phyloP scores from a whole-genome alignment of 1,140 invertebrate genomes.

The Leucophenga varia region DNA sequence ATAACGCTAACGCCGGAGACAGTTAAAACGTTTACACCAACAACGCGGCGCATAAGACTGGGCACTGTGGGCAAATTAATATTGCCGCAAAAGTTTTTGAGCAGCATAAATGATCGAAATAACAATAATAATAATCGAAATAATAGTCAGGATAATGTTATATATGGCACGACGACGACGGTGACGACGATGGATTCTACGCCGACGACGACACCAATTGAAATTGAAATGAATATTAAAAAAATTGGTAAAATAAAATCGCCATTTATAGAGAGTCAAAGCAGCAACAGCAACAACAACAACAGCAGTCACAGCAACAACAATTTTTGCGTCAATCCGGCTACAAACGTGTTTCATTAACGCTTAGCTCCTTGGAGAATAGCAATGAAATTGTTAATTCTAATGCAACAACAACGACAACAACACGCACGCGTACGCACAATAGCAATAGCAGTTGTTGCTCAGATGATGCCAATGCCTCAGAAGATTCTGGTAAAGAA shows the following conservation, averaged over 20 bases:
- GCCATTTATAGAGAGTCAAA: slow-evolving; percentile 42
- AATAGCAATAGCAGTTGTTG: slow-evolving; percentile 26
- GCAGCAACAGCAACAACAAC: slow-evolving; percentile 28
- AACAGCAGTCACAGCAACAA: slow-evolving; percentile 12
- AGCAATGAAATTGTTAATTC: too few relatives aligned
- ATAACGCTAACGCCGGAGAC: slow-evolving; percentile 22
- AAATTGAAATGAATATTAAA: too few relatives aligned
- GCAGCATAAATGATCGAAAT: slow-evolving; percentile 31
- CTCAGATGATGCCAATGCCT: slow-evolving; percentile 22
- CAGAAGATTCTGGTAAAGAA: slow-evolving; percentile 44
- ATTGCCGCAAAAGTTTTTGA: slow-evolving; percentile 37
- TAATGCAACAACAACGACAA: background rate
- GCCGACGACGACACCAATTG: background rate
- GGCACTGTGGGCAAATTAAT: slow-evolving; percentile 43
- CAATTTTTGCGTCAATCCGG: too few relatives aligned
- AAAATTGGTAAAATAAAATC: slow-evolving; percentile 51
- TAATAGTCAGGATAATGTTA: background rate
- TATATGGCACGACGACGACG: background rate
- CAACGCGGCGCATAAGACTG: slow-evolving; percentile 22
- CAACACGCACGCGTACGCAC: background rate
- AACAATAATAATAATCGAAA: slow-evolving; percentile 13
- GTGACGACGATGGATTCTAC: background rate
- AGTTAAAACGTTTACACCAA: slow-evolving; percentile 2
- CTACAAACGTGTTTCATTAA: too few relatives aligned
- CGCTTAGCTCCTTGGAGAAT: too few relatives aligned